Percentiles rank a stretch among this genome's conserved stretches.
Conservation (phyloP, 1,140 invertebrate genomes). For the Macrocentrus cingulum region DNA sequence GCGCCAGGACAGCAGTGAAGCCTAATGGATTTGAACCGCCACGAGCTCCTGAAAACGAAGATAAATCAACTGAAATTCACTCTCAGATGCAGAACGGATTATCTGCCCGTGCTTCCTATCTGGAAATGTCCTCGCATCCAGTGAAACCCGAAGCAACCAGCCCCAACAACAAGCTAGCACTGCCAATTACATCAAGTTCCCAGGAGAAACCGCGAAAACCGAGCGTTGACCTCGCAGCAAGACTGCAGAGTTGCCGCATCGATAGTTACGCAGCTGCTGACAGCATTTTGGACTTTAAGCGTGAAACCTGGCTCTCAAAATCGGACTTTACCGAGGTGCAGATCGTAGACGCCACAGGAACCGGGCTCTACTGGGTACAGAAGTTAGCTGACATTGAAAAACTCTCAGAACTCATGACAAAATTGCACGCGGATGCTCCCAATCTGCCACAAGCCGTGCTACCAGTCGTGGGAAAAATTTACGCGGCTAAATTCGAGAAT, state of each 20-base stretch:
- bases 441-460: background rate
- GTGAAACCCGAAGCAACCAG: too few species aligned
- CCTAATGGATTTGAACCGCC: background rate
- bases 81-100: background rate
- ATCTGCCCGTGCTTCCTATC: too few species aligned
- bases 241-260: background rate
- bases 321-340: background rate
- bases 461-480: constrained; percentile 34
- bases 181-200: background rate
- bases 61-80: background rate
- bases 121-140: too few species aligned
- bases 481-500: constrained; percentile 29
- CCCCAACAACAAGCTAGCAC: too few species aligned
- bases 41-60: background rate
- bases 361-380: background rate
- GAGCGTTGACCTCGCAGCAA: background rate
- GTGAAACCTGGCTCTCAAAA: background rate
- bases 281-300: background rate
- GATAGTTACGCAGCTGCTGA: background rate
- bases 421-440: constrained; percentile 12
- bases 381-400: background rate
- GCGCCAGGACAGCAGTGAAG: background rate
- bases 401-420: background rate
- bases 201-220: background rate
- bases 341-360: background rate